A percentile compares a stretch with the other conserved stretches of the same genome.
phyloP scores from a whole-genome alignment of 2,888 invertebrate species.

The Congeria kusceri region DNA sequence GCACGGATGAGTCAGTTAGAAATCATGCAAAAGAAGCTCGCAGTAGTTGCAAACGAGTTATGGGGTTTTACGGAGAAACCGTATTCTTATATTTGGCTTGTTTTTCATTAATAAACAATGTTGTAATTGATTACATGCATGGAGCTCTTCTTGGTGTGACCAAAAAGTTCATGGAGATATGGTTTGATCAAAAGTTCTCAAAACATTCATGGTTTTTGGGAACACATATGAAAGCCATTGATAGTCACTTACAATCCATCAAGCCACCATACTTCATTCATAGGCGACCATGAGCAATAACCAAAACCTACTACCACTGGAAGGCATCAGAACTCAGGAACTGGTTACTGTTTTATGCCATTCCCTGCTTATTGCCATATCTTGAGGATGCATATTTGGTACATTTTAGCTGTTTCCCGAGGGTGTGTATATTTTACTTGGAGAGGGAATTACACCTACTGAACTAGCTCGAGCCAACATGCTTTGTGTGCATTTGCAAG shows the following conservation, averaged over 20 bases:
- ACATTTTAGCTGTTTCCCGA: conserved; percentile 54
- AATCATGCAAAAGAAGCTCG: conserved; percentile 6
- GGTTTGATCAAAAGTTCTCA: conserved; percentile 33
- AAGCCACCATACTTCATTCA: conserved; percentile 44
- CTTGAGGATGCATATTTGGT: conserved; percentile 35
- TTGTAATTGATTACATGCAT: conserved; percentile 55
- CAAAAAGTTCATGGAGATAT: conserved; percentile 35
- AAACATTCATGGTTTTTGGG: conserved; percentile 5
- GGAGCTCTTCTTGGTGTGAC: conserved; percentile 47
- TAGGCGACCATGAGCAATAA: conserved; percentile 36
- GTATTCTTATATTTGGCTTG: conserved; percentile 5
- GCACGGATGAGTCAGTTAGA: conserved; percentile 9
- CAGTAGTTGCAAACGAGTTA: neutral
- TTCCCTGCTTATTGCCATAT: conserved; percentile 38
- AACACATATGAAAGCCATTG: conserved; percentile 13
- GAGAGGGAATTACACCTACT: conserved; percentile 32
- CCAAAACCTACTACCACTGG: conserved; percentile 43
- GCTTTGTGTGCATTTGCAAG: conserved; percentile 29
- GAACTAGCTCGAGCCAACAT: conserved; percentile 35
- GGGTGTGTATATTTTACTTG: conserved; percentile 44
- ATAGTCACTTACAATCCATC: conserved; percentile 33
- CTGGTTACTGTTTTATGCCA: conserved; percentile 56
- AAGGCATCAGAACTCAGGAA: conserved; percentile 60
- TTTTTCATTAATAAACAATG: conserved; percentile 10
- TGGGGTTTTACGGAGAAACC: conserved; percentile 20